Base-by-base conservation (phyloP, 2,888 invertebrate genomes). In the Leucania comma region DNA sequence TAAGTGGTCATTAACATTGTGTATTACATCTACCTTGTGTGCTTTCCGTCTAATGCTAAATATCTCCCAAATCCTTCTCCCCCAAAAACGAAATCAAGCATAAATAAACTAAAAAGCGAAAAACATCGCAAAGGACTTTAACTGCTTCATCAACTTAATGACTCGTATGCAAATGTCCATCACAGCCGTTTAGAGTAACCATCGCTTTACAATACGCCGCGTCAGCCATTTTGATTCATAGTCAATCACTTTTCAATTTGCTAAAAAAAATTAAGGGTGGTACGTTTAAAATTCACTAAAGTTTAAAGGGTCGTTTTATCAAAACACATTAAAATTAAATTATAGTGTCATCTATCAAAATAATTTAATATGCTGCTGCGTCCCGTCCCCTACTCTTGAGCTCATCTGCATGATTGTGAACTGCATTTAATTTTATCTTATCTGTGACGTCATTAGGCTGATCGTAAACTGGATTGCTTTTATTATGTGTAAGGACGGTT, bases 241-340 rank as follows among this genome's bases (percentile, higher is more conserved):
- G 77, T 81, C 86, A 86, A 89, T 90, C 85, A 87, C 79, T 85
- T 87, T 84, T 78, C 84, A 89, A 90, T 90, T 86, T 85, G 86
- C 79, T 86, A 85, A 88, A 86, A 87, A 85, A 82, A 38, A 29
- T 88, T 68, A 78, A 78, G 86, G 89, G 84, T 86, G 88, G 87
- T 81, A 57, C 51, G 68, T 77, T 83, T 84, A 86, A 86, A 89
- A 83, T 84, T 86, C 84, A 87, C 85, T 74, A 78, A 78, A 82
- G 56, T 74, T 77, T 90, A 64, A 78, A 78, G 86, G 89, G 84
- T 87, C 89, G 88, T 94, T 95, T 93, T 94, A 94, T 94, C 93
- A 93, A 92, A 95, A 93, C 94, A 94, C 94, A 95, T 95, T 94
- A 95, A 94, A 93, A 93, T 93, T 92, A 92, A 93, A 94, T 95